A percentile compares a stretch with the other conserved stretches of the same genome.
Conservation (phyloP, 1,140 invertebrate genomes). For the Gonatopus flavifemur region DNA sequence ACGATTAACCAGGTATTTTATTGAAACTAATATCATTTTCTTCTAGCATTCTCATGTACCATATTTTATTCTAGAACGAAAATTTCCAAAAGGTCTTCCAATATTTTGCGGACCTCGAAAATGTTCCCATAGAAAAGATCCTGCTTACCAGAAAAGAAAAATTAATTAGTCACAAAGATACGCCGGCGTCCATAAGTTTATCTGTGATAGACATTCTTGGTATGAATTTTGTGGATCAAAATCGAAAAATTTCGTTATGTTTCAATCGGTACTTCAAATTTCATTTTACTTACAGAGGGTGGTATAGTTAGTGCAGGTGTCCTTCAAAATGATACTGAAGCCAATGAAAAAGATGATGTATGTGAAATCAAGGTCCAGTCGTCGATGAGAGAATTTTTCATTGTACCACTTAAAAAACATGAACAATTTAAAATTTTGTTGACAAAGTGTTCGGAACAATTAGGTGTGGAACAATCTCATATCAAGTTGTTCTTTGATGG, state of each 20-base stretch:
- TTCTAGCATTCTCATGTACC: too few species aligned
- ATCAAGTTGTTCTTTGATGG: conserved; percentile 53
- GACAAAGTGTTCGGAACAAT: conserved; percentile 31
- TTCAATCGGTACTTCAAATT: background rate
- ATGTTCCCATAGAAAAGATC: conserved; percentile 40
- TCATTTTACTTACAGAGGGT: conserved; percentile 37
- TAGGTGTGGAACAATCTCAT: conserved; percentile 30
- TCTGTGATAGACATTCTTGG: conserved; percentile 50
- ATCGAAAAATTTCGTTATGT: conserved; percentile 1
- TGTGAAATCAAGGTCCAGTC: conserved; percentile 50
- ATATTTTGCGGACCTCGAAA: conserved; percentile 45
- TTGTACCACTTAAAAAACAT: conserved; percentile 28
- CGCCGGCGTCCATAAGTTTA: conserved; percentile 42
- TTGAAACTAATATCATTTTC: conserved; percentile 2
- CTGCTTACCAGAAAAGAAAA: conserved; percentile 41
- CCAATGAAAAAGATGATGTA: conserved; percentile 14
- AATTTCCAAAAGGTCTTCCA: conserved; percentile 40
- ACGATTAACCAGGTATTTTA: conserved; percentile 29
- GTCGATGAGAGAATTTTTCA: conserved; percentile 34
- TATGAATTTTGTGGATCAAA: conserved; percentile 23
- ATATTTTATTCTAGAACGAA: conserved; percentile 42
- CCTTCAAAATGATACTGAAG: conserved; percentile 1
- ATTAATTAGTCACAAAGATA: conserved; percentile 37
- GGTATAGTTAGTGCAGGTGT: conserved; percentile 34
- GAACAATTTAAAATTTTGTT: conserved; percentile 34